Conservation (phyloP, 2,888 invertebrate genomes). For the Latrodectus elegans region DNA sequence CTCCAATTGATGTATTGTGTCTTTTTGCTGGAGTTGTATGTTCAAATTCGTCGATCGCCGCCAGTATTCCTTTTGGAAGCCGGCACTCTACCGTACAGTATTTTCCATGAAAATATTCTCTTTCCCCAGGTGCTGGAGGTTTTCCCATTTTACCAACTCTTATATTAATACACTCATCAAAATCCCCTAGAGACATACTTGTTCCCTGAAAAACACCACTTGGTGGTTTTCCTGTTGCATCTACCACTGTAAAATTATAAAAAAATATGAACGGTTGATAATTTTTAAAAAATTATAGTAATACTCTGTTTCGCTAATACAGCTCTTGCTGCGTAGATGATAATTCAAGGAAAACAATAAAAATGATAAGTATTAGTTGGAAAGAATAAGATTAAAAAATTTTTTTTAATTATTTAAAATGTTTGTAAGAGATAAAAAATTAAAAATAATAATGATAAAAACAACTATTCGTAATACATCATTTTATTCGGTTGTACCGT, state of each 20-base stretch:
- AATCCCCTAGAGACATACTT: constrained; percentile 58
- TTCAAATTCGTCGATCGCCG: constrained; percentile 55
- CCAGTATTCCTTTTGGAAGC: constrained; percentile 59
- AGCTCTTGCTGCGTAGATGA: too few relatives aligned
- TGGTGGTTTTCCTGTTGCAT: constrained; percentile 61
- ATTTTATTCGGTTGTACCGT: too few relatives aligned
- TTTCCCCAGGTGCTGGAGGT: constrained; percentile 11
- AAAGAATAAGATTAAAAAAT: too few relatives aligned
- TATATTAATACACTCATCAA: constrained; percentile 59
- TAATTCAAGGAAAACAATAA: too few relatives aligned
- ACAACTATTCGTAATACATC: too few relatives aligned
- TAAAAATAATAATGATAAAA: too few relatives aligned
- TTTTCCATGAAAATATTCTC: constrained; percentile 59
- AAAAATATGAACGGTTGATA: neutral
- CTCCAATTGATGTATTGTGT: constrained; percentile 44
- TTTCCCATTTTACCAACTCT: constrained; percentile 33
- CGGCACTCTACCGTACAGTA: constrained; percentile 62
- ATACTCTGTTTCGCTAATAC: too few relatives aligned
- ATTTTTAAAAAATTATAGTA: too few relatives aligned
- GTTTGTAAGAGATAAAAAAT: too few relatives aligned
- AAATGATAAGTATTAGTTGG: too few relatives aligned
- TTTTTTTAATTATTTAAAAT: too few relatives aligned
- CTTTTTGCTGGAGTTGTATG: neutral
- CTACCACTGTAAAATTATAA: constrained; percentile 51
- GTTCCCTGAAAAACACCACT: constrained; percentile 64